Percentiles rank a stretch among this genome's conserved stretches.
Evolutionary conservation across 2,113 vertebrate genomes (phyloP).

Genomic region (Sinocyclocheilus grahami): DNA sequence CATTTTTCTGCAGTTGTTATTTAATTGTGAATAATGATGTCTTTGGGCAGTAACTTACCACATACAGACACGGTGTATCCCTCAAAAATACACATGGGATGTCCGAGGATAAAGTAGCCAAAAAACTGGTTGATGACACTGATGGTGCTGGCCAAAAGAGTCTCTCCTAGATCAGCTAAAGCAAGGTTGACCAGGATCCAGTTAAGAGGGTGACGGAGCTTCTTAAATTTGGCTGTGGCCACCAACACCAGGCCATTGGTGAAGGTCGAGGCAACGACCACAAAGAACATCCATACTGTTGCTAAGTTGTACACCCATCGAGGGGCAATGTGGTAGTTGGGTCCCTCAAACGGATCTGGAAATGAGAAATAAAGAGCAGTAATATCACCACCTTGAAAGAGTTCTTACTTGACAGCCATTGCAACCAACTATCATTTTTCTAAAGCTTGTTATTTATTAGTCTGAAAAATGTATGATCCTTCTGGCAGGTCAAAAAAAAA

Average conservation of each 20-base stretch:
- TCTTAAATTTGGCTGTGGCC: slow-evolving; percentile 89
- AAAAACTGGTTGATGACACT: slow-evolving; percentile 85
- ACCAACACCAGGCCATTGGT: slow-evolving; percentile 88
- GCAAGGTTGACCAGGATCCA: slow-evolving; percentile 94
- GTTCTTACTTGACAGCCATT: neutral
- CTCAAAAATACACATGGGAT: slow-evolving; percentile 85
- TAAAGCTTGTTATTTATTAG: neutral
- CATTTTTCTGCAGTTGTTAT: neutral
- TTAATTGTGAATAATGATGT: neutral
- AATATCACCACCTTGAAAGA: neutral
- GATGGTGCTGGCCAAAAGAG: slow-evolving; percentile 85
- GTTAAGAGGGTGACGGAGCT: slow-evolving; percentile 89
- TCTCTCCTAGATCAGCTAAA: slow-evolving; percentile 85
- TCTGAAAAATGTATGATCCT: neutral
- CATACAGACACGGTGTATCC: slow-evolving; percentile 82
- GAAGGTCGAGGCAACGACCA: slow-evolving; percentile 79
- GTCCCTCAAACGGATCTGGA: slow-evolving; percentile 87
- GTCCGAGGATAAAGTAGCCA: slow-evolving; percentile 88
- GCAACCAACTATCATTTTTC: neutral
- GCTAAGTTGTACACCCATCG: slow-evolving; percentile 84
- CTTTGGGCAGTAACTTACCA: slow-evolving; percentile 58
- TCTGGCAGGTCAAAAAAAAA: neutral
- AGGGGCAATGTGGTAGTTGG: slow-evolving; percentile 89
- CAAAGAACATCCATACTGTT: slow-evolving; percentile 84
- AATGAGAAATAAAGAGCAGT: slow-evolving; percentile 1